Conservation (phyloP, 2,113 vertebrate genomes). For the Chaetorhynchus papuensis region DNA sequence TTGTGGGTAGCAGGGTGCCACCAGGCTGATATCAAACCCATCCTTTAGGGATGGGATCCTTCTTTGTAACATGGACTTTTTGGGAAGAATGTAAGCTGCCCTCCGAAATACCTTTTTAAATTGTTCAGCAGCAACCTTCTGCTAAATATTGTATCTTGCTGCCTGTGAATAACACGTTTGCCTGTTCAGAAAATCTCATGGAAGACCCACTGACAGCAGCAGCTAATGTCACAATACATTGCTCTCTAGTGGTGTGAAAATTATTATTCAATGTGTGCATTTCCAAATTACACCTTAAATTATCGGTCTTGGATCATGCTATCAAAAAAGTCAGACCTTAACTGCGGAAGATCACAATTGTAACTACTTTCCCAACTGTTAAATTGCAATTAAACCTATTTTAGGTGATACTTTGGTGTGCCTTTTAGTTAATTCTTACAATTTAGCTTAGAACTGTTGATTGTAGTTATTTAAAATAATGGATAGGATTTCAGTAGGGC, state of each 20-base stretch:
- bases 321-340: not conserved
- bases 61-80: not conserved
- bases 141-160: not conserved
- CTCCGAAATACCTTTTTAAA: not conserved
- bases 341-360: not conserved
- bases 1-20: not conserved
- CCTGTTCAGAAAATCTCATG: not conserved
- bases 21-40: not conserved
- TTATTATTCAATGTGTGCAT: conserved; percentile 20
- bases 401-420: not conserved
- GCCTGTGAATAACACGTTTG: not conserved
- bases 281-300: conserved; percentile 38
- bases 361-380: conserved; percentile 22
- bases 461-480: not conserved
- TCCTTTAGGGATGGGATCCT: not conserved
- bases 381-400: not conserved
- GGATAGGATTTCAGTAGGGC: not conserved
- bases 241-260: conserved; percentile 37
- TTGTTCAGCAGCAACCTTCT: not conserved
- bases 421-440: not conserved
- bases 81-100: not conserved
- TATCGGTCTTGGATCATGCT: not conserved
- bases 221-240: not conserved
- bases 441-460: not conserved
- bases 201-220: not conserved